phyloP scores from a whole-genome alignment of 2,113 vertebrate genomes.

The Speoplatyrhinus poulsoni region DNA sequence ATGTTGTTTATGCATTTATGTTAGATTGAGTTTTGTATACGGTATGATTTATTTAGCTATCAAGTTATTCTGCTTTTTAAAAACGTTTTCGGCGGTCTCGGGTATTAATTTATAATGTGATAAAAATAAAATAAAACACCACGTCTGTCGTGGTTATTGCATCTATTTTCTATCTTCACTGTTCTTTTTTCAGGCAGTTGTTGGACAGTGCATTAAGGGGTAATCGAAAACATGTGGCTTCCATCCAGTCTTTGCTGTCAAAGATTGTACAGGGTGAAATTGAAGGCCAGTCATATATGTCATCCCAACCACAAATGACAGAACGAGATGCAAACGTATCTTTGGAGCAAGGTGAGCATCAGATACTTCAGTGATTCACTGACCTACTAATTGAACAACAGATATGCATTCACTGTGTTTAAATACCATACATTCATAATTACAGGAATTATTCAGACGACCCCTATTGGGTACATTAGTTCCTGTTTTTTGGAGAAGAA shows the following conservation, averaged over 20 bases:
- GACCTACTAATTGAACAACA: neutral
- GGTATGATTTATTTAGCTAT: no score
- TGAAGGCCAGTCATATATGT: neutral
- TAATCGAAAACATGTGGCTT: slow-evolving; percentile 70
- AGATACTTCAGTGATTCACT: neutral
- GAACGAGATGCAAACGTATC: slow-evolving; percentile 7
- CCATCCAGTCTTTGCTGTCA: slow-evolving; percentile 62
- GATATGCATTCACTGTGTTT: neutral
- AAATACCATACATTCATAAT: neutral
- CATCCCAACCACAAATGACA: neutral
- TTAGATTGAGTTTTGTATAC: no score
- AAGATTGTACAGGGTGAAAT: slow-evolving; percentile 20
- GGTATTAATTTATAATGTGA: no score
- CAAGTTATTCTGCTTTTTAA: no score
- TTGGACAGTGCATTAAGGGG: slow-evolving; percentile 63
- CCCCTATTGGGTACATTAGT: slow-evolving; percentile 83
- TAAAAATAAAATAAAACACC: no score
- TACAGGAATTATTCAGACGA: slow-evolving; percentile 81
- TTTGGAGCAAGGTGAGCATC: neutral
- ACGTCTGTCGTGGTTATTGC: no score
- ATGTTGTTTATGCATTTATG: no score
- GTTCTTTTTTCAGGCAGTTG: slow-evolving; percentile 57
- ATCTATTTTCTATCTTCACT: neutral
- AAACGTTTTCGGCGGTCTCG: no score
- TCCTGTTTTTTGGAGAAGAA: slow-evolving; percentile 86